Conservation (phyloP, 2,113 vertebrate genomes). For the Dendrocopos noguchii region DNA sequence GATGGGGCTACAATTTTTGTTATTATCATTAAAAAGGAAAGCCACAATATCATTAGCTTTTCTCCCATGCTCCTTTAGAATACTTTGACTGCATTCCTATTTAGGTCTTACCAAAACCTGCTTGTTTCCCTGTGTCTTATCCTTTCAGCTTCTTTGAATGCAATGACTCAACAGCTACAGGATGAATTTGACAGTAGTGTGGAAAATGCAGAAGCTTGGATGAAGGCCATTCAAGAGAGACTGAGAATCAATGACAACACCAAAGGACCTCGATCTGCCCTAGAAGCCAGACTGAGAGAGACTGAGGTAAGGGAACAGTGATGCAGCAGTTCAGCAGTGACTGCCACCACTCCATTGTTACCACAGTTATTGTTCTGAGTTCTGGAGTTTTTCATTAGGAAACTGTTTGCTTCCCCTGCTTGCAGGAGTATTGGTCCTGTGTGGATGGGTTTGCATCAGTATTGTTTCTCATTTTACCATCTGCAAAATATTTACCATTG, state of each 20-base stretch:
- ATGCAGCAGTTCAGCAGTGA: accelerated
- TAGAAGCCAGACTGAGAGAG: constrained; percentile 89
- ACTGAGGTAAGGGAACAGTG: constrained; percentile 82
- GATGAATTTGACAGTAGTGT: constrained; percentile 85
- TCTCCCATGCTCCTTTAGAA: background rate
- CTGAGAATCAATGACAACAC: constrained; percentile 90
- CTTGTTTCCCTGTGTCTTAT: background rate
- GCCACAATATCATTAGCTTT: background rate
- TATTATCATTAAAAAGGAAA: background rate
- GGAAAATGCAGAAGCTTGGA: constrained; percentile 87
- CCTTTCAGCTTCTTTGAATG: constrained; percentile 58
- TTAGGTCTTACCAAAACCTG: background rate
- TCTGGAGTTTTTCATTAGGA: background rate
- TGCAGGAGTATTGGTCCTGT: background rate
- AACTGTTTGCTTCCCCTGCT: background rate
- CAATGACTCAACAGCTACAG: constrained; percentile 89
- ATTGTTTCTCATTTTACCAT: background rate
- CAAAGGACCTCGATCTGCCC: constrained; percentile 84
- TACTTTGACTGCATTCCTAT: background rate
- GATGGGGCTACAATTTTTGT: background rate
- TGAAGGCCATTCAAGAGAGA: constrained; percentile 85
- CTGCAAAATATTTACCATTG: background rate
- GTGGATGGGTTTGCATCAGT: background rate
- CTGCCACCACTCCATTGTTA: background rate
- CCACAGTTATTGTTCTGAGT: background rate